A percentile compares a stretch with the other conserved stretches of the same genome.
phyloP scores from a whole-genome alignment of 2,797 vertebrate genomes.

The Petrocephalus schoutedeni region DNA sequence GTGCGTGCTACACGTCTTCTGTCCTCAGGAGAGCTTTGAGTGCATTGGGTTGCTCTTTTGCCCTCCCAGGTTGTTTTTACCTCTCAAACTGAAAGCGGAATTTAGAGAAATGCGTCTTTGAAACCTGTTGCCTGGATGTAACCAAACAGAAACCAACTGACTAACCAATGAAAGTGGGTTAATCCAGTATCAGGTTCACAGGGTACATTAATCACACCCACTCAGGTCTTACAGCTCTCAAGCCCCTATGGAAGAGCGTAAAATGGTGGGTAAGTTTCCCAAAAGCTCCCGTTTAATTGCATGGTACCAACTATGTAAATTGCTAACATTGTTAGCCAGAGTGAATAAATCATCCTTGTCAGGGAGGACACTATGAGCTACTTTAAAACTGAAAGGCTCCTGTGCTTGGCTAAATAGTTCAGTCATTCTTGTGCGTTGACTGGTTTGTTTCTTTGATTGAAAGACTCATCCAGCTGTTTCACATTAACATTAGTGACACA shows the following conservation, averaged over 20 bases:
- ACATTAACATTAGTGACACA: background rate
- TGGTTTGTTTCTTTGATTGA: background rate
- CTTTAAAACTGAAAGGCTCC: too few species aligned
- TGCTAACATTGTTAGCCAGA: background rate
- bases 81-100: background rate
- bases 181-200: background rate
- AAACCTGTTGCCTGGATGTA: background rate
- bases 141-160: background rate
- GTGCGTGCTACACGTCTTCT: background rate
- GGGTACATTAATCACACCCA: background rate
- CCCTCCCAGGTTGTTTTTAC: background rate
- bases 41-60: background rate
- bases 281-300: background rate
- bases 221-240: background rate
- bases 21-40: background rate
- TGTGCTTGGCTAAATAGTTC: too few species aligned
- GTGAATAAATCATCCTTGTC: background rate
- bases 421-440: background rate
- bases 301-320: background rate
- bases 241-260: background rate
- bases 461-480: background rate
- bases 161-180: constrained; percentile 7
- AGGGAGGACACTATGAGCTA: background rate
- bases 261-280: background rate
- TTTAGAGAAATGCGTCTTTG: background rate